Base-by-base conservation (phyloP, 2,113 vertebrate genomes). In the Rhodinocichla rosea region DNA sequence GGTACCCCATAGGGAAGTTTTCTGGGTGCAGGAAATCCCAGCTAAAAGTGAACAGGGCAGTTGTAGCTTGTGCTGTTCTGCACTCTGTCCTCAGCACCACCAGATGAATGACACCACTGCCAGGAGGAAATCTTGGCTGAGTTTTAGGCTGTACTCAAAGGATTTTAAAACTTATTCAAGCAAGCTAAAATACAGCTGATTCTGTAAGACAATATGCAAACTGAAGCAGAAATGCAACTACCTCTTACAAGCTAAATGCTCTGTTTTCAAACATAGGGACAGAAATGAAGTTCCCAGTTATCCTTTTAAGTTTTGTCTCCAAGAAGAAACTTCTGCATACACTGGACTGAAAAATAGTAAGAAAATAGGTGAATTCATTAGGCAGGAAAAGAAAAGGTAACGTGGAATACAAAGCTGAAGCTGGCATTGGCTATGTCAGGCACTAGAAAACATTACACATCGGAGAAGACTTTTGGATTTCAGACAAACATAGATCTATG, bases 1-100 rank as follows among this genome's bases (percentile, higher is more conserved):
- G 14, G 23, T 26, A 32, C 8, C 28, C 10, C 19, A 2, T 0
- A 0, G 33, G 32, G 23, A 49, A 24, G 33, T 17, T 22, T 15
- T 21, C 39, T 5, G 20, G 33, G n/a, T 27, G 15, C 8, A 53
- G 7, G 11, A 45, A 83, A 27, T 1, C 10, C 14, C 59, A 56
- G 5, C 5, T 17, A 23, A 42, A 13, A 0, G 0, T 28, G 15
- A 78, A 55, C 10, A 75, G 26, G n/a, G 62, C 24, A 33, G 19
- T 2, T 15, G 13, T 0, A 45, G 37, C 30, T 83, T 14, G 18
- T 11, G n/a, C 37, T 64, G 22, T 11, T 14, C 11, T n/a, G 10
- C 52, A 4, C 15, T 39, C 40, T 62, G 67, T 56, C 35, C 53
- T 68, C 37, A 49, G 32, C 30, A 52, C 9, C 17, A 4, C 15